Evolutionary conservation across 2,113 vertebrate species (phyloP).

Genomic region (Planiliza haematocheilus): DNA sequence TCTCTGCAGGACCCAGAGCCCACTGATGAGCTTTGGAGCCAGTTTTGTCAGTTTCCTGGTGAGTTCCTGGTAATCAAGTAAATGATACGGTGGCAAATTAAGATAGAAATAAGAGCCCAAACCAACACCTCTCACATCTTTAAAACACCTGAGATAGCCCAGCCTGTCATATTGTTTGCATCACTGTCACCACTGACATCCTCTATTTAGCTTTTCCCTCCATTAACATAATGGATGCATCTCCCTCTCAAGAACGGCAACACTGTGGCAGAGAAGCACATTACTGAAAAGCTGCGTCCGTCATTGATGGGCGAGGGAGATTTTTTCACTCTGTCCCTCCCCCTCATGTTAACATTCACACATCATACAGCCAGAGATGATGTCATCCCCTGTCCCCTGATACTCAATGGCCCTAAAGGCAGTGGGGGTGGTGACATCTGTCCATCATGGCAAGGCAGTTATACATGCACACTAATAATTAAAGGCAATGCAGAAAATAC

Average conservation of each 20-base stretch:
- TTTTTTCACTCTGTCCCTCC: conserved; percentile 27
- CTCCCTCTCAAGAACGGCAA: conserved; percentile 35
- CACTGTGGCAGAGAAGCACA: conserved; percentile 24
- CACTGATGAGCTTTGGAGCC: conserved; percentile 98
- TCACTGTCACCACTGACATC: conserved; percentile 48
- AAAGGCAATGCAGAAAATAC: neutral
- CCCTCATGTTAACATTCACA: conserved; percentile 7
- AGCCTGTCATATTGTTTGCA: conserved; percentile 21
- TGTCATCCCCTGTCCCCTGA: conserved; percentile 53
- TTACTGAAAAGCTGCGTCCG: conserved; percentile 24
- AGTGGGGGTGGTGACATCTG: conserved; percentile 35
- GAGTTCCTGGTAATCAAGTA: conserved; percentile 74
- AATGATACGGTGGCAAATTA: neutral
- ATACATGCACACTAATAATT: neutral
- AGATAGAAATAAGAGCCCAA: neutral
- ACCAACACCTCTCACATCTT: neutral
- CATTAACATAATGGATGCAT: conserved; percentile 71
- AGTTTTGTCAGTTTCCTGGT: conserved; percentile 99
- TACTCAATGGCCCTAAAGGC: conserved; percentile 40
- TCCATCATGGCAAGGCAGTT: conserved; percentile 1
- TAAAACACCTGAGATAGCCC: conserved; percentile 10
- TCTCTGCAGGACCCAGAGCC: conserved; percentile 91
- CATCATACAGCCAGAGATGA: conserved; percentile 52
- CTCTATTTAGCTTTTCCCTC: conserved; percentile 32
- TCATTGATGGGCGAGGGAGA: conserved; percentile 13